Evolutionary conservation across 2,888 invertebrate genomes (phyloP), one percentile per base, ranked within the genome.

Genomic region (Peribatodes rhomboidaria): DNA sequence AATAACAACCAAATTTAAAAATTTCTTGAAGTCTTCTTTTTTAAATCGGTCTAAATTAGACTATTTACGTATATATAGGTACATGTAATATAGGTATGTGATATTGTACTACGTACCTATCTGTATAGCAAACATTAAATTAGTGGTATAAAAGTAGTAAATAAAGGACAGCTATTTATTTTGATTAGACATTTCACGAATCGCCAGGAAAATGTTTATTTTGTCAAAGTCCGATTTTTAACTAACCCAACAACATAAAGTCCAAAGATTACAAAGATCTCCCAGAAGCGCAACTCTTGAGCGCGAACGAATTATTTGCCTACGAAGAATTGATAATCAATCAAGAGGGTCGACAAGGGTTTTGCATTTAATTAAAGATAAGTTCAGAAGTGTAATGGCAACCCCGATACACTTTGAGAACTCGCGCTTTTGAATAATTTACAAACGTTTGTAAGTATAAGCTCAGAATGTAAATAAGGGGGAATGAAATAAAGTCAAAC

Each of bases 341-440:
- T 80, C 79, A 78, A 69, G 67, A 56, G 57, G 47, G 57, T 54
- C 69, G 76, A 79, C 78, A 74, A 71, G 75, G 74, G 78, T 72
- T 77, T 75, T 70, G 76, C 76, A 78, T 77, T 73, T 72, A 71
- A 74, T 73, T 75, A 74, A 67, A 69, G 47, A 57, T 57, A 61
- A 67, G 60, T 65, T 63, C 58, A 53, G 54, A 64, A 60, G 53
- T 63, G 65, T 61, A 53, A 60, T 65, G 41, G 54, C 55, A 47
- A 33, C 42, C 52, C 42, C 39, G 35, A 47, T 56, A 60, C 39
- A 52, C 52, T 60, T 55, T 50, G 52, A 49, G 59, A 65, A 60
- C 54, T 62, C 42, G 31, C 46, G 37, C 53, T 54, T 59, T 59
- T 59, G 50, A 59, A 59, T 59, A 59, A 57, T 57, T 57, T 37